Evolutionary conservation across 2,113 vertebrate species (phyloP), one percentile per base, ranked within the genome.

Genomic region (Cryptotis parvus): DNA sequence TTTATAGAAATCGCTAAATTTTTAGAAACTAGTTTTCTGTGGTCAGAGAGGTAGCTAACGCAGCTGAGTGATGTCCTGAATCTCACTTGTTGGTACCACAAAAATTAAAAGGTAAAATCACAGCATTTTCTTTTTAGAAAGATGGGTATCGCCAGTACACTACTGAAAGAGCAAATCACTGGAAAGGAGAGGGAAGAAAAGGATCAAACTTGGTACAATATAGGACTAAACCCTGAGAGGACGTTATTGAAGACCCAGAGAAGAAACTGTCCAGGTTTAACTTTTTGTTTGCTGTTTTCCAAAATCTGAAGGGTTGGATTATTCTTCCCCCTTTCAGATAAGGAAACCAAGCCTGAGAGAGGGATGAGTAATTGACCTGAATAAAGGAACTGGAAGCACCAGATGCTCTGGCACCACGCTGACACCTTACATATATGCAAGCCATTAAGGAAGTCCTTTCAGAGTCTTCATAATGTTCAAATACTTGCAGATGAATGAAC

Each of bases 321-420:
- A 31, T 37, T 93, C 41, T 45, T 4, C 35, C 84, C 27, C 45
- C 12, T 86, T 76, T 84, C 37, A 69, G 69, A 81, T n/a, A 35
- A 66, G 72, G 78, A 83, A 92, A 87, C 31, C 33, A 43, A 84
- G 33, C 2, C n/a, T 91, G 26, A 24, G 63, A 24, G 63, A 89
- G 2, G 43, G 73, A 68, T 55, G 33, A 39, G 16, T 29, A 65
- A 49, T 61, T 89, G 43, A 16, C 41, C 49, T 33, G 70, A 79
- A 79, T 4, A 5, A 81, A 43, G 35, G 8, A 35, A 61, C 37
- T 58, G 15, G 55, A 85, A 84, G 49, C 29, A 18, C 39, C 69
- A 84, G 74, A 55, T 16, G 39, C 4, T 22, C 45, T 37, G 82
- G 74, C 69, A 65, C 29, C 22, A 43, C 24, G 65, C 33, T 58